Evolutionary conservation across 2,888 invertebrate species (phyloP), one percentile per base, ranked within the genome.

Genomic region (Plebejus melissa): DNA sequence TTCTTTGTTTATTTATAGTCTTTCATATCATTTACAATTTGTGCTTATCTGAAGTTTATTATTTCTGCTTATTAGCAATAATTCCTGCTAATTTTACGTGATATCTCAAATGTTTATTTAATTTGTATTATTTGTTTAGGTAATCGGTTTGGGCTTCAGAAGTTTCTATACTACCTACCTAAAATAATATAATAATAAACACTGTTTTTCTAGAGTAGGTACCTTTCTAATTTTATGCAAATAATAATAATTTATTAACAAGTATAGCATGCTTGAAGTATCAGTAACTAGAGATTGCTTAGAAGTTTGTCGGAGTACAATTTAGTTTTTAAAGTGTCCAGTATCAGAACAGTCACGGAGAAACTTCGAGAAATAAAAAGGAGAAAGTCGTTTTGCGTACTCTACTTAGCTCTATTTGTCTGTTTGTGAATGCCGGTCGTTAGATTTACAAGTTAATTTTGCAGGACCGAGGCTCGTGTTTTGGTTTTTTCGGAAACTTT

Each of bases 401-500:
- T 71, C 46, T 71, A 46, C 46, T 46, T 71, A 13, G 22, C n/a
- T 46, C 46, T 71, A 46, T 71, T 71, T 71, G 41, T 71, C 46
- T 71, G 71, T 41, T 71, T 71, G 22, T 71, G 28, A 71, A 71
- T 71, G 71, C 22, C 71, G 36, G 46, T 71, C 46, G 41, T 9
- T 41, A 71, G 71, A 41, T 71, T 71, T 71, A 46, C 46, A 71
- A 71, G 46, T 46, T 41, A 41, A 70, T 71, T 71, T 22, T 46
- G 1, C 46, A 4, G 41, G 22, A 71, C 22, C 41, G 71, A 41
- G 36, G 32, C 32, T 32, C 32, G 13, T 36, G 7, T 65, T 65
- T 65, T 65, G 60, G 7, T 58, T 65, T 65, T 65, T 65, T 65
- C 65, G 32, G 65, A 65, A 65, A 65, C 32, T 65, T 65, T 36